Conservation (phyloP, 2,113 vertebrate species). For the Rhabdornis inornatus region DNA sequence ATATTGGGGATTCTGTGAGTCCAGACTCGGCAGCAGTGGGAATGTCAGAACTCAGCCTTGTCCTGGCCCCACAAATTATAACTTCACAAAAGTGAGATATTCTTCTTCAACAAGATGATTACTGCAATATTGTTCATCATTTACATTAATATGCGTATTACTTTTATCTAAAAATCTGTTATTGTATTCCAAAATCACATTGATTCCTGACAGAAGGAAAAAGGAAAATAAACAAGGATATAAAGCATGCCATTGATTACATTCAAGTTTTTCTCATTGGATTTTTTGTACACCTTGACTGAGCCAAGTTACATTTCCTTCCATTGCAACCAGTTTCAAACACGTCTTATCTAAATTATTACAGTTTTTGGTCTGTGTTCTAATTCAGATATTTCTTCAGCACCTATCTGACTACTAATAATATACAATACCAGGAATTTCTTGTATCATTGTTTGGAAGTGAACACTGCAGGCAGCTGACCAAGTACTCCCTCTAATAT, state of each 20-base stretch:
- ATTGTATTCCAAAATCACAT: not conserved
- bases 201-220: not conserved
- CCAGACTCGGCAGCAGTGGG: fast-evolving
- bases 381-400: not conserved
- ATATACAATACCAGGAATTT: not conserved
- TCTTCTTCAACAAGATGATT: not conserved
- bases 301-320: not conserved
- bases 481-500: not conserved
- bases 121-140: not conserved
- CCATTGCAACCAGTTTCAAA: not conserved
- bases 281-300: not conserved
- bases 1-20: fast-evolving
- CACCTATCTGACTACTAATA: not conserved
- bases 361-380: not conserved
- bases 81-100: no score
- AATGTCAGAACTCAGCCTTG: not conserved
- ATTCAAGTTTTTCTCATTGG: not conserved
- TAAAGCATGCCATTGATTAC: not conserved
- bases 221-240: not conserved
- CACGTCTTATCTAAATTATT: not conserved
- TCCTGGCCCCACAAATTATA: fast-evolving
- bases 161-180: not conserved
- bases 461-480: not conserved
- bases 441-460: not conserved
- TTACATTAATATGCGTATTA: no score